A percentile compares a stretch with the other conserved stretches of the same genome.
These are phyloP conservation scores for Lepidurus packardi DNA, from an alignment of 1,140 invertebrate species.

Conservation along the genomic window DNA sequence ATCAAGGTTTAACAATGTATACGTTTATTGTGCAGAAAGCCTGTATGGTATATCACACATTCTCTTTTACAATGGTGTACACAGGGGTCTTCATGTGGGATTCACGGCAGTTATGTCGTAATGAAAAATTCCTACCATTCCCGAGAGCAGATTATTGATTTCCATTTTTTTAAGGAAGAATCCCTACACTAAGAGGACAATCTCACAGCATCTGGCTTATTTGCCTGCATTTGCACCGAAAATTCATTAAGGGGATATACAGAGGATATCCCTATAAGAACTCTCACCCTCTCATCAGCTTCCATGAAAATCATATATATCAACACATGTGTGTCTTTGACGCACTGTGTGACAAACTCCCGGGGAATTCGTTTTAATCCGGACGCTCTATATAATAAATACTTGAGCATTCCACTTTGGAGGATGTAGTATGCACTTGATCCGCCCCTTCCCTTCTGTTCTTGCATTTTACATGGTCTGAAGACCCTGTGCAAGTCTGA, in stretches of 20 bases:
- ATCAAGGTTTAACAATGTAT: no score
- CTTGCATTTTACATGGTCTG: neutral
- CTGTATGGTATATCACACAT: no score
- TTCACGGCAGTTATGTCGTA: neutral
- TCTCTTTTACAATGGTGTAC: no score
- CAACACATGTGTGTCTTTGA: conserved; percentile 2
- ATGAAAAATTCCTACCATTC: conserved; percentile 19
- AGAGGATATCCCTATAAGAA: neutral
- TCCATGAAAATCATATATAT: conserved; percentile 15
- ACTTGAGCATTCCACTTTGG: neutral
- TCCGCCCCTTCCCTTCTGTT: neutral
- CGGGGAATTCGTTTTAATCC: conserved; percentile 2
- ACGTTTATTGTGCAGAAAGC: no score
- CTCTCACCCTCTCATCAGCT: neutral
- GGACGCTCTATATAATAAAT: neutral
- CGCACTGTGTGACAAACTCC: conserved; percentile 1
- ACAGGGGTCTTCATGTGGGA: neutral
- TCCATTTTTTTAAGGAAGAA: neutral
- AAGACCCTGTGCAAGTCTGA: no score
- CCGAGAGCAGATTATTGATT: neutral
- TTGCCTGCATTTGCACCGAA: neutral
- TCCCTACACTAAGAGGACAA: neutral
- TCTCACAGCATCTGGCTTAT: conserved; percentile 5
- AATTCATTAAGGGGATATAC: neutral
- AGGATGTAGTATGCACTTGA: neutral